Base-by-base conservation (phyloP, 2,888 invertebrate species). In the Sympetrum striolatum region DNA sequence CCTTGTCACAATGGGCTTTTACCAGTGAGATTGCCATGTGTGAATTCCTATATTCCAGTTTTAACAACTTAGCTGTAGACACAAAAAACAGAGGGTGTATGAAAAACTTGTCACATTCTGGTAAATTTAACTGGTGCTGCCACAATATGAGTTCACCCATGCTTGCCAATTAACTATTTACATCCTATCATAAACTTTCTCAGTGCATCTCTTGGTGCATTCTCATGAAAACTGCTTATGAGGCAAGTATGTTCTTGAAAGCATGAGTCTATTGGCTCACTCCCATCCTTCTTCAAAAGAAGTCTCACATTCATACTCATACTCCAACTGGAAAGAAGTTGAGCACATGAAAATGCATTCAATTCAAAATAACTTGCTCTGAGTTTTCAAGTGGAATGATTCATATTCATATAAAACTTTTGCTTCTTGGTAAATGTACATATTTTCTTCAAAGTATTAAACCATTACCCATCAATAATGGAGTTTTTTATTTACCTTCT, bases 371-470 rank as follows among this genome's bases (percentile, higher is more conserved):
- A 60, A 86, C 86, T 86, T 37, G 37, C 60, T 86, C 60, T 37
- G 86, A 86, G 64, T 86, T 60, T 64, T 86, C 86, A 60, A 86
- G 60, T 86, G 86, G 86, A 86, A 86, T 86, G 86, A 60, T 86
- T 86, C 86, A 37, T 86, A 86, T 86, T 86, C 86, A 86, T 86
- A 86, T 64, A 86, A 86, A 86, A 86, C 60, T 73, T 86, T 86
- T 86, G 86, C 86, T 86, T 86, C 86, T 86, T 86, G 86, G 64
- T 86, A 86, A 86, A 86, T 86, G 86, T 86, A 86, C 58, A 86
- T 86, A 86, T 86, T 86, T 86, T 86, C 86, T 86, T 86, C 86
- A 86, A 86, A 86, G 86, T 86, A 86, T 86, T 86, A 86, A 86
- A 86, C 86, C 86, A 86, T 86, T 86, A 86, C 86, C 86, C 86